Percentiles rank a stretch among this genome's conserved stretches.
These are phyloP conservation scores for Anguilla obscura DNA, from an alignment of 2,797 vertebrate genomes.

Conservation along the genomic window DNA sequence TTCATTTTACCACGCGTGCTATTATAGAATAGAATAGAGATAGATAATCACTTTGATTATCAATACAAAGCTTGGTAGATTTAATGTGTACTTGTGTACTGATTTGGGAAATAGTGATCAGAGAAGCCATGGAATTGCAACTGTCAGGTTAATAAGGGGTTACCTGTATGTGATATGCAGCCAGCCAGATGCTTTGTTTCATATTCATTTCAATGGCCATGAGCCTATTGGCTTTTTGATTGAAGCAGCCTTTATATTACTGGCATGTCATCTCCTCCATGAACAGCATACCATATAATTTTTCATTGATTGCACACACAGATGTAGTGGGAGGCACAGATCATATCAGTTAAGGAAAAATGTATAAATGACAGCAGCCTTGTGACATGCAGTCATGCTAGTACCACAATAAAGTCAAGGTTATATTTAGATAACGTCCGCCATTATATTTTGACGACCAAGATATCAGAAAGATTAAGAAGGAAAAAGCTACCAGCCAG, in stretches of 20 bases:
- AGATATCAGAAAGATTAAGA: slow-evolving; percentile 27
- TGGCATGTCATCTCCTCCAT: not conserved
- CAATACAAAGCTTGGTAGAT: slow-evolving; percentile 11
- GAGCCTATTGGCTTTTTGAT: not conserved
- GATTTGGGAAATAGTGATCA: slow-evolving; percentile 19
- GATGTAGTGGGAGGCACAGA: not conserved
- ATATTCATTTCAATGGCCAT: not conserved
- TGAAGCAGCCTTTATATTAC: not conserved
- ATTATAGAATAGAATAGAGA: not conserved
- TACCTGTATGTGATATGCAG: not conserved
- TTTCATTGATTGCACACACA: not conserved
- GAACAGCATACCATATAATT: not conserved
- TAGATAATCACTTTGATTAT: slow-evolving; percentile 18
- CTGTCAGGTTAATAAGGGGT: slow-evolving; percentile 15
- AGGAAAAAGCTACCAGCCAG: slow-evolving; percentile 38
- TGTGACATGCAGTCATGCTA: not conserved
- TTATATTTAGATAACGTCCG: not conserved
- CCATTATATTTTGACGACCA: not conserved
- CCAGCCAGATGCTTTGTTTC: slow-evolving; percentile 13
- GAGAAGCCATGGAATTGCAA: slow-evolving; percentile 31
- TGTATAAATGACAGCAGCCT: not conserved
- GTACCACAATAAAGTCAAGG: not conserved
- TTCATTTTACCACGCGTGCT: not conserved
- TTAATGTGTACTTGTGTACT: slow-evolving; percentile 8
- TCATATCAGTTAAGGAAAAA: not conserved